Evolutionary conservation across 2,113 vertebrate species (phyloP).

Genomic region (Ploceus nigricollis): DNA sequence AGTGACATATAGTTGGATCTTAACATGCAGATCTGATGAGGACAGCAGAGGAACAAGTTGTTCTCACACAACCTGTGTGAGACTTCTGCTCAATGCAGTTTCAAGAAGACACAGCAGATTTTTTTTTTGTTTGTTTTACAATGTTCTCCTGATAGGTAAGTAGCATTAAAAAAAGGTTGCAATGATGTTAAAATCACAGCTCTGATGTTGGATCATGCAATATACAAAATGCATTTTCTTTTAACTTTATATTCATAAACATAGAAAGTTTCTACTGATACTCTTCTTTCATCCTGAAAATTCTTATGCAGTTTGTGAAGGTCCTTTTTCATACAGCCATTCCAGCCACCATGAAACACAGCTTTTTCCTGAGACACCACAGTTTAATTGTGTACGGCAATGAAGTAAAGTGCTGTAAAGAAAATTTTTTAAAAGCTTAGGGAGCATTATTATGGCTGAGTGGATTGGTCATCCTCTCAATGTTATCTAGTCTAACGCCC

Average conservation of each 20-base stretch:
- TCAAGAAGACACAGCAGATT: not conserved
- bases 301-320: not conserved
- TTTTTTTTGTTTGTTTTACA: not conserved
- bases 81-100: not conserved
- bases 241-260: not conserved
- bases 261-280: not conserved
- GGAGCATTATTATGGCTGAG: not conserved
- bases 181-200: not conserved
- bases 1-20: not conserved
- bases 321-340: not conserved
- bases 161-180: not conserved
- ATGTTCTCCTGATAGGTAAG: not conserved
- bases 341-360: not conserved
- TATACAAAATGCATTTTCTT: not conserved
- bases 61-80: not conserved
- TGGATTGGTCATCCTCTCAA: not conserved
- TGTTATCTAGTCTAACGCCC: not conserved
- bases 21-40: not conserved
- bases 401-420: not conserved
- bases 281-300: not conserved
- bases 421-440: not conserved
- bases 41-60: not conserved
- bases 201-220: not conserved
- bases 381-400: not conserved
- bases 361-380: accelerated